phyloP scores from a whole-genome alignment of 2,113 vertebrate species.

The Ancistrus triradiatus region DNA sequence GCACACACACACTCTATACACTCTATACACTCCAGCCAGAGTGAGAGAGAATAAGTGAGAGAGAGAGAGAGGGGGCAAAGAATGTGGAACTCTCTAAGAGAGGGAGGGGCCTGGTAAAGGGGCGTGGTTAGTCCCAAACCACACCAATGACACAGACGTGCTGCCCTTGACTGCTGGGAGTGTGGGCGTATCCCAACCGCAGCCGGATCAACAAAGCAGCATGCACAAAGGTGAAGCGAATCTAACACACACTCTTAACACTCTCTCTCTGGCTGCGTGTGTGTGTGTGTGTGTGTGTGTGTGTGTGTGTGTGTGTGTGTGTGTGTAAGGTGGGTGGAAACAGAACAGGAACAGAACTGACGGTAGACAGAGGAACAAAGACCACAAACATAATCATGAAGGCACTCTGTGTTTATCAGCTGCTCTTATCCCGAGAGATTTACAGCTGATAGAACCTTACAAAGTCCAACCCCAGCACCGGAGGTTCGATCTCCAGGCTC shows the following conservation, averaged over 20 bases:
- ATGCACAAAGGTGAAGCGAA: background rate
- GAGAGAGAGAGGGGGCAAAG: constrained; percentile 1
- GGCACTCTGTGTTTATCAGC: no score
- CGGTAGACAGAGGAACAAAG: no score
- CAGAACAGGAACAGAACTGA: no score
- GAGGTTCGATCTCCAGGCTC: no score
- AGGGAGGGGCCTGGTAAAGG: no score
- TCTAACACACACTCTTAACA: no score
- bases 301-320: background rate
- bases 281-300: background rate
- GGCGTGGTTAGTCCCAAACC: constrained; percentile 60
- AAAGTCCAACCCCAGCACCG: no score
- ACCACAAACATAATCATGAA: no score
- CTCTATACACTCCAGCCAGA: background rate
- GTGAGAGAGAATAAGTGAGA: background rate
- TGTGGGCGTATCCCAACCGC: constrained; percentile 31
- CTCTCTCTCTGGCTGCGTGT: background rate
- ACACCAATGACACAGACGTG: constrained; percentile 55
- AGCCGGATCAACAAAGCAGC: constrained; percentile 48
- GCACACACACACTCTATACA: background rate
- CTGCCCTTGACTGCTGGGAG: no score
- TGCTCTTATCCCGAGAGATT: no score
- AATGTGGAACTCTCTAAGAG: constrained; percentile 12
- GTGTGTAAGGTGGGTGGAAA: no score
- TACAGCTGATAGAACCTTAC: no score